These are phyloP conservation scores for Ormia ochracea DNA, from an alignment of 2,888 invertebrate species.

Conservation along the genomic window DNA sequence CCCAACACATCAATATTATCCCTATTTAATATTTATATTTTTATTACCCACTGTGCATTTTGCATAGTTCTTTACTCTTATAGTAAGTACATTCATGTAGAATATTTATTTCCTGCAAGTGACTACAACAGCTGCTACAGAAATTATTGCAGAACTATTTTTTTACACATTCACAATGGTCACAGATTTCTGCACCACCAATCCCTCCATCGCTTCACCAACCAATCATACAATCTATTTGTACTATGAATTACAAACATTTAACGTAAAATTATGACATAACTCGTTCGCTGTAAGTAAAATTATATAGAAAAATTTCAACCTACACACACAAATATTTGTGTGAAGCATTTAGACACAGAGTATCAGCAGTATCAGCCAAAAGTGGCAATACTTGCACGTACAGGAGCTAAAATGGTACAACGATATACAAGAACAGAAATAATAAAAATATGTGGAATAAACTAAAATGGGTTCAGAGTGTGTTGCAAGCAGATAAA, in stretches of 20 bases:
- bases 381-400: not conserved
- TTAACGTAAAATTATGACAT: slow-evolving; percentile 47
- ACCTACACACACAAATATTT: not conserved
- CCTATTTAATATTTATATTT: no score
- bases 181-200: not conserved
- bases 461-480: slow-evolving; percentile 27
- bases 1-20: no score
- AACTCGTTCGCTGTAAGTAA: slow-evolving; percentile 39
- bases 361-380: slow-evolving; percentile 19
- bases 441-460: slow-evolving; percentile 32
- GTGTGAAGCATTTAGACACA: slow-evolving; percentile 8
- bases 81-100: not conserved
- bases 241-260: slow-evolving; percentile 31
- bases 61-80: slow-evolving; percentile 15
- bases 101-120: slow-evolving; percentile 34
- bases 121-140: slow-evolving; percentile 6
- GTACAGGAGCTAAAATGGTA: slow-evolving; percentile 7
- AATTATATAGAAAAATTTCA: not conserved
- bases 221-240: not conserved
- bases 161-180: not conserved
- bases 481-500: slow-evolving; percentile 59
- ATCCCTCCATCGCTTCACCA: not conserved
- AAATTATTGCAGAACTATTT: slow-evolving; percentile 22
- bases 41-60: slow-evolving; percentile 25
- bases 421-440: slow-evolving; percentile 14